Percentiles rank a stretch among this genome's conserved stretches.
These are phyloP conservation scores for Lethocerus indicus DNA, from an alignment of 1,140 invertebrate genomes.

Conservation along the genomic window DNA sequence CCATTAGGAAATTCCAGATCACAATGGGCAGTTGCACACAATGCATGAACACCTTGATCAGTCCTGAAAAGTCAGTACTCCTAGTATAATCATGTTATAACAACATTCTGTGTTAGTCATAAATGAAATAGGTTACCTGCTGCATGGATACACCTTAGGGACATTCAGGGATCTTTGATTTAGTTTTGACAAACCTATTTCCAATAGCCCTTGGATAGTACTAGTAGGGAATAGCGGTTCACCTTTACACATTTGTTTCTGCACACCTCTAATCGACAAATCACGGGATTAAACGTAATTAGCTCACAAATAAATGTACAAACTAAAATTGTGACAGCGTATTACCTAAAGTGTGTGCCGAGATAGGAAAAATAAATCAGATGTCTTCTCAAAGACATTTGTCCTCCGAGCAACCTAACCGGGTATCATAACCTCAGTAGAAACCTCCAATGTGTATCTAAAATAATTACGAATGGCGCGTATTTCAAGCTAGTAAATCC, in stretches of 20 bases:
- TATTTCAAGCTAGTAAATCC: too few relatives aligned
- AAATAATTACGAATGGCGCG: too few relatives aligned
- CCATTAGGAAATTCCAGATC: slow-evolving; percentile 10
- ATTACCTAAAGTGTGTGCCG: slow-evolving; percentile 13
- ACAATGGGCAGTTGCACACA: slow-evolving; percentile 14
- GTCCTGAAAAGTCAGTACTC: slow-evolving; percentile 9
- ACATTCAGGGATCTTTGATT: slow-evolving; percentile 9
- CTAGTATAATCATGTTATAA: neutral
- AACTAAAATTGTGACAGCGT: neutral
- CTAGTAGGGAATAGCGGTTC: neutral
- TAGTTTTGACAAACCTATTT: slow-evolving; percentile 4
- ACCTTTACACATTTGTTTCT: slow-evolving; percentile 12
- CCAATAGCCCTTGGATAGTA: slow-evolving; percentile 15
- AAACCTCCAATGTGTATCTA: too few relatives aligned
- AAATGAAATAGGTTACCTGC: slow-evolving; percentile 8
- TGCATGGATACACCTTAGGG: slow-evolving; percentile 10
- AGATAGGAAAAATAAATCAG: slow-evolving; percentile 15
- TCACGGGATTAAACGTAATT: neutral
- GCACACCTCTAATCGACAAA: slow-evolving; percentile 11
- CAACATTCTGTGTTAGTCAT: neutral
- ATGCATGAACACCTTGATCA: slow-evolving; percentile 15
- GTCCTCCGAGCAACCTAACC: too few relatives aligned
- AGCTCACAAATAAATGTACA: neutral
- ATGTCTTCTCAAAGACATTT: slow-evolving; percentile 14
- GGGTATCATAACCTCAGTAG: too few relatives aligned